Evolutionary conservation across 2,797 vertebrate species (phyloP).

Genomic region (Takifugu ocellatus): DNA sequence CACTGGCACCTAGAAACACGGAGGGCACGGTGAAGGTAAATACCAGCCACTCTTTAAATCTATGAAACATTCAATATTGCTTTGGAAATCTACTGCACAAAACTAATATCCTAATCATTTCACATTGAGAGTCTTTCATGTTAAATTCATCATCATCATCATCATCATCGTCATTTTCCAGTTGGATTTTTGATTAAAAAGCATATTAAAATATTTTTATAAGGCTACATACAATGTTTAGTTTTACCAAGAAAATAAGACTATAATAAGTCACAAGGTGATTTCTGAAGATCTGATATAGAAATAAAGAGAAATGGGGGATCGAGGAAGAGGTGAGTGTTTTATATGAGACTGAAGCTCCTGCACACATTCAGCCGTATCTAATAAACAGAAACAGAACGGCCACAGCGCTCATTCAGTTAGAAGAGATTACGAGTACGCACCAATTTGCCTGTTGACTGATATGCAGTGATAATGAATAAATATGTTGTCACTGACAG

Average conservation of each 20-base stretch:
- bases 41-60: background rate
- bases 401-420: slow-evolving; percentile 52
- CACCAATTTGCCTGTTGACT: slow-evolving; percentile 28
- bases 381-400: slow-evolving; percentile 46
- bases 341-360: background rate
- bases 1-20: slow-evolving; percentile 49
- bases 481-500: background rate
- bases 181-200: too few species aligned
- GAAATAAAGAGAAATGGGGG: too few species aligned
- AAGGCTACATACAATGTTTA: too few species aligned
- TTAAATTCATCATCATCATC: too few species aligned
- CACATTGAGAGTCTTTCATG: too few species aligned
- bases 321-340: too few species aligned
- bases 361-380: slow-evolving; percentile 25
- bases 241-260: too few species aligned
- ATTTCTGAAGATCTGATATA: too few species aligned
- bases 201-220: too few species aligned
- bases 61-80: background rate
- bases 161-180: too few species aligned
- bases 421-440: slow-evolving; percentile 43
- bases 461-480: slow-evolving; percentile 7
- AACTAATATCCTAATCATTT: background rate
- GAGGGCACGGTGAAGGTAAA: slow-evolving; percentile 36
- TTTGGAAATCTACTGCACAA: background rate
- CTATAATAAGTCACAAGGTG: too few species aligned